These are phyloP conservation scores for Bradysia coprophila DNA, from an alignment of 1,140 invertebrate genomes.

Conservation along the genomic window DNA sequence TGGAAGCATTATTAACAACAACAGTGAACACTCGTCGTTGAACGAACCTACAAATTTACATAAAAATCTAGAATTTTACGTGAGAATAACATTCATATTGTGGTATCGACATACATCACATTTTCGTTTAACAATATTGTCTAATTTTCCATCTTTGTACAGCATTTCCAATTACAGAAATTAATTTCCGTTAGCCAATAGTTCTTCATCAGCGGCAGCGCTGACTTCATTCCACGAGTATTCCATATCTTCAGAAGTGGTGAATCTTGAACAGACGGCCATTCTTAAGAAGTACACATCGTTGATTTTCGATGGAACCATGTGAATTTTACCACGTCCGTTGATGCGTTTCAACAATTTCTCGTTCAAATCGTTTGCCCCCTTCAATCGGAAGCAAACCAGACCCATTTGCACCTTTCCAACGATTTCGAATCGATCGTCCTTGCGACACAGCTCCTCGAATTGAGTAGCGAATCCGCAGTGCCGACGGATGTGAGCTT, in stretches of 20 bases:
- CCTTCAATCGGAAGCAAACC: slow-evolving; percentile 87
- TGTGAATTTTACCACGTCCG: slow-evolving; percentile 77
- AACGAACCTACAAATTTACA: too few species aligned
- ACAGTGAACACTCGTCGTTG: too few species aligned
- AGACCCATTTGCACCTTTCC: slow-evolving; percentile 77
- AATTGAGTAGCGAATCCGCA: slow-evolving; percentile 66
- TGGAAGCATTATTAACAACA: too few species aligned
- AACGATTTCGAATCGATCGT: slow-evolving; percentile 71
- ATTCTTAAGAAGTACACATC: slow-evolving; percentile 76
- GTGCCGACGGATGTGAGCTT: slow-evolving; percentile 71
- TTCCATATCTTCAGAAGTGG: slow-evolving; percentile 63
- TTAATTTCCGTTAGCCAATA: neutral
- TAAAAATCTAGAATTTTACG: too few species aligned
- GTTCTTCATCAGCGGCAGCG: slow-evolving; percentile 38
- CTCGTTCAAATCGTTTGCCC: slow-evolving; percentile 70
- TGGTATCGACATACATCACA: too few species aligned
- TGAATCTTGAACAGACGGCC: slow-evolving; percentile 75
- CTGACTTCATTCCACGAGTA: slow-evolving; percentile 76
- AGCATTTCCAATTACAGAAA: too few species aligned
- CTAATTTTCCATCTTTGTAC: too few species aligned
- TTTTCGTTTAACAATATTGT: too few species aligned
- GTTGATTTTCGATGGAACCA: slow-evolving; percentile 80
- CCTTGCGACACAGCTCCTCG: slow-evolving; percentile 42
- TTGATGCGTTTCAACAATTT: slow-evolving; percentile 71
- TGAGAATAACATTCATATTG: too few species aligned